Evolutionary conservation across 2,113 vertebrate genomes (phyloP), one percentile per base, ranked within the genome.

Genomic region (Megaptera novaeangliae): DNA sequence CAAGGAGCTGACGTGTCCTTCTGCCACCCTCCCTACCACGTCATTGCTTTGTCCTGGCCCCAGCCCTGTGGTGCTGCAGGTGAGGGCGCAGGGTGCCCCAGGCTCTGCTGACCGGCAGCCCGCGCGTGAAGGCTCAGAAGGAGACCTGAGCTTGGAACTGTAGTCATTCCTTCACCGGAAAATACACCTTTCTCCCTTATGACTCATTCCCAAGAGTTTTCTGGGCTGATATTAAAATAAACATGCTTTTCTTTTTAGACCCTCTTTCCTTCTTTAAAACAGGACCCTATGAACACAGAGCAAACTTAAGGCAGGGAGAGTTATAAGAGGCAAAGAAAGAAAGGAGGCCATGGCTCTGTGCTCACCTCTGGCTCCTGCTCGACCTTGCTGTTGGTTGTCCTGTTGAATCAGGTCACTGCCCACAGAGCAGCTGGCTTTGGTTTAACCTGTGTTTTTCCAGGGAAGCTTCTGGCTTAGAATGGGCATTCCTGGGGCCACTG

Each of bases 401-500:
- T 15, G 52, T 21, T 17, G 31, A 92, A 41, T 21, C 23, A 18
- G 69, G 72, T 88, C 61, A 83, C 55, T 49, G 55, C 27, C 66
- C 66, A 21, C 36, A 23, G 3, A 77, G 72, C 36, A 61, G 90
- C 71, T 95, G 69, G 41, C 52, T 87, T 75, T 69, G 57, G 4
- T 18, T 92, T 89, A 71, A 85, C 41, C 71, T 74, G 59, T 80
- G 46, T 86, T 97, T 92, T 92, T 92, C 85, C 80, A 96, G 94
- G 52, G 80, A 81, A 68, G 17, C 5, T 44, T 63, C n/a, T 83
- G 91, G 52, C 74, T 52, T 69, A 13, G 29, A 74, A 25, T 6
- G 23, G 29, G 1, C 75, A 68, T 90, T 95, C 46, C 68, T 69
- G 55, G 39, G 49, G 55, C 20, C 3, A 1, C 27, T 63, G 85